Evolutionary conservation across 2,113 vertebrate species (phyloP).

Genomic region (Clarias magur): DNA sequence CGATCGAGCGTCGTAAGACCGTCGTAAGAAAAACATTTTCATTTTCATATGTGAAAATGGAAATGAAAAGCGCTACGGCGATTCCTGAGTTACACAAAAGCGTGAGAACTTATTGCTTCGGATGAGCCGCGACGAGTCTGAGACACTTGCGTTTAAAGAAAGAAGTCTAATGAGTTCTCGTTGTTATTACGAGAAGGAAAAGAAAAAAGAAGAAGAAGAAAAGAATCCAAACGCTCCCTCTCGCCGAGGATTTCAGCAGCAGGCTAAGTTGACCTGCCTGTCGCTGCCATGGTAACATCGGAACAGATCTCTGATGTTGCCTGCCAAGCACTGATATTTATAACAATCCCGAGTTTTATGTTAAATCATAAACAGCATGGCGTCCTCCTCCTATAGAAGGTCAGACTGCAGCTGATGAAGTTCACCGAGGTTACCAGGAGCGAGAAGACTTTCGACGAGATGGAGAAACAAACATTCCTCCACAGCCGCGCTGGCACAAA

Average conservation of each 20-base stretch:
- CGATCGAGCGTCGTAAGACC: neutral
- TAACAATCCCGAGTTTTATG: constrained; percentile 44
- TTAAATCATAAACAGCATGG: constrained; percentile 30
- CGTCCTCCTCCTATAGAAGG: constrained; percentile 23
- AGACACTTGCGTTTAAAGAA: constrained; percentile 45
- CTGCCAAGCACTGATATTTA: constrained; percentile 52
- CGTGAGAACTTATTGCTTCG: neutral
- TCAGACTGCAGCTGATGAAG: neutral
- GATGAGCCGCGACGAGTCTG: neutral
- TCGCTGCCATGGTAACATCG: constrained; percentile 56
- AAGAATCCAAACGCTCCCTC: constrained; percentile 21
- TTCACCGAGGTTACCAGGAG: neutral
- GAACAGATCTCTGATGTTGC: constrained; percentile 43
- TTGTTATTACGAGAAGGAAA: constrained; percentile 28
- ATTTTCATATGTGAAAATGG: no score
- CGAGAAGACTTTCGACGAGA: neutral
- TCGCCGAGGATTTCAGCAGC: constrained; percentile 45
- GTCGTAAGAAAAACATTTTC: no score
- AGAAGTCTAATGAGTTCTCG: constrained; percentile 46
- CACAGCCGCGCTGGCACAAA: neutral
- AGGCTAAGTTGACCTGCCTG: constrained; percentile 50
- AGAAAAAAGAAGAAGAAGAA: neutral
- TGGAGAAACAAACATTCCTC: neutral
- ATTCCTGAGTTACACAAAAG: neutral
- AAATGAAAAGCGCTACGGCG: neutral